phyloP scores from a whole-genome alignment of 2,797 vertebrate species.

The Yasuhikotakia modesta region DNA sequence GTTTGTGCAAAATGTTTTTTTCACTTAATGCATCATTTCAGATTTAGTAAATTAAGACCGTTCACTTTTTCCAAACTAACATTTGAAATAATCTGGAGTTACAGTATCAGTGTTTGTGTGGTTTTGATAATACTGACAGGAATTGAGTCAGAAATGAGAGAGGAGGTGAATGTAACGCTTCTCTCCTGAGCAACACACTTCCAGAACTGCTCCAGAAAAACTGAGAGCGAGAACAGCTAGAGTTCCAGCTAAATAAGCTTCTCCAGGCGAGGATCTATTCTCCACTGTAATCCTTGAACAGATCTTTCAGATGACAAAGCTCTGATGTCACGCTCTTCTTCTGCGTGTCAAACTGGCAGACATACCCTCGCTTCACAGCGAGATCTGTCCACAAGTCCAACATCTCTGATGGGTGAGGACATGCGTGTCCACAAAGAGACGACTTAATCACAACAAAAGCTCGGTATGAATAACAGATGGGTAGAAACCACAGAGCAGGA shows the following conservation, averaged over 20 bases:
- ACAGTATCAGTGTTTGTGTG: background rate
- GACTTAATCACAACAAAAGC: constrained; percentile 23
- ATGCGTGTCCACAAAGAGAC: constrained; percentile 41
- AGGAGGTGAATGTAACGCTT: constrained; percentile 34
- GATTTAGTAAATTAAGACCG: background rate
- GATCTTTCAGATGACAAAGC: constrained; percentile 72
- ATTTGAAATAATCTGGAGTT: background rate
- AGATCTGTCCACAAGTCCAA: constrained; percentile 31
- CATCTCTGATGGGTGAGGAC: constrained; percentile 36
- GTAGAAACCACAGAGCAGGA: constrained; percentile 12
- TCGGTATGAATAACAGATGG: constrained; percentile 30
- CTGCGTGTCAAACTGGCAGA: constrained; percentile 65
- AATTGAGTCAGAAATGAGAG: constrained; percentile 30
- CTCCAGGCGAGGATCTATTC: constrained; percentile 49
- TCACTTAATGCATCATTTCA: background rate
- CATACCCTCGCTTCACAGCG: constrained; percentile 42
- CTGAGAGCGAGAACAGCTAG: constrained; percentile 50
- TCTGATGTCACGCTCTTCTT: constrained; percentile 78
- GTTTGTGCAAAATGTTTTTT: background rate
- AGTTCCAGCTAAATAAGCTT: constrained; percentile 56
- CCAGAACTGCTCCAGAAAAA: constrained; percentile 44
- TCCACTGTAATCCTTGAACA: constrained; percentile 70
- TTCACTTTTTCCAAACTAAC: too few species aligned
- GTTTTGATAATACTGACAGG: constrained; percentile 15
- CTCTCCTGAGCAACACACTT: constrained; percentile 28